These are phyloP conservation scores for Callocephalon fimbriatum DNA, from an alignment of 2,113 vertebrate genomes.

Conservation along the genomic window DNA sequence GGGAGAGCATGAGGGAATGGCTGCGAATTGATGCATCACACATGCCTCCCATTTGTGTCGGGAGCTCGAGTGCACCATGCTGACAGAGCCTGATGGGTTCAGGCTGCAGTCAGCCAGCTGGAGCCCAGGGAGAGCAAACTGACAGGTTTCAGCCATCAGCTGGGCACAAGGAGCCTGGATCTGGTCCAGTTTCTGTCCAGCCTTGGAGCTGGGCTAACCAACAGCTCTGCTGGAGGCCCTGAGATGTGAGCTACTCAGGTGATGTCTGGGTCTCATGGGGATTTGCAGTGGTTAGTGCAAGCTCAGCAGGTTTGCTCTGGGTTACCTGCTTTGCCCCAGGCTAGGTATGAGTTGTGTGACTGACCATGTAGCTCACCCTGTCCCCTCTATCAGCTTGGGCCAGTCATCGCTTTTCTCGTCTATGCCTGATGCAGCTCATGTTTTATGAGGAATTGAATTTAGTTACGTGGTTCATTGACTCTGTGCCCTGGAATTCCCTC, in stretches of 20 bases:
- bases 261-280: background rate
- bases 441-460: slow-evolving; percentile 49
- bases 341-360: background rate
- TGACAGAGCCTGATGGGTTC: background rate
- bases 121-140: background rate
- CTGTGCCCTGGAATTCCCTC: slow-evolving; percentile 58
- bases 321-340: slow-evolving; percentile 12
- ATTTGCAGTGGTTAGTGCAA: slow-evolving; percentile 12
- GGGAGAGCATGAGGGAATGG: slow-evolving; percentile 39
- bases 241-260: rapidly evolving
- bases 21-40: slow-evolving; percentile 22
- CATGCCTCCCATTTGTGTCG: background rate
- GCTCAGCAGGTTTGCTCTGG: background rate
- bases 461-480: slow-evolving; percentile 43
- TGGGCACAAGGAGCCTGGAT: slow-evolving; percentile 31
- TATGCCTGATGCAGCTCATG: background rate
- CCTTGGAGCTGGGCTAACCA: background rate
- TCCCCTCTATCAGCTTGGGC: rapidly evolving
- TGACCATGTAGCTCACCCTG: background rate
- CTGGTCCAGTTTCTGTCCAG: slow-evolving; percentile 7
- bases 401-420: background rate
- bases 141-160: slow-evolving; percentile 49
- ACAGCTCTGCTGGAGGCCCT: background rate
- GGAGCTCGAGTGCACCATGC: background rate
- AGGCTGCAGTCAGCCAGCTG: slow-evolving; percentile 34